A percentile compares a stretch with the other conserved stretches of the same genome.
Evolutionary conservation across 2,113 vertebrate genomes (phyloP).

Genomic region (Cettia cetti): DNA sequence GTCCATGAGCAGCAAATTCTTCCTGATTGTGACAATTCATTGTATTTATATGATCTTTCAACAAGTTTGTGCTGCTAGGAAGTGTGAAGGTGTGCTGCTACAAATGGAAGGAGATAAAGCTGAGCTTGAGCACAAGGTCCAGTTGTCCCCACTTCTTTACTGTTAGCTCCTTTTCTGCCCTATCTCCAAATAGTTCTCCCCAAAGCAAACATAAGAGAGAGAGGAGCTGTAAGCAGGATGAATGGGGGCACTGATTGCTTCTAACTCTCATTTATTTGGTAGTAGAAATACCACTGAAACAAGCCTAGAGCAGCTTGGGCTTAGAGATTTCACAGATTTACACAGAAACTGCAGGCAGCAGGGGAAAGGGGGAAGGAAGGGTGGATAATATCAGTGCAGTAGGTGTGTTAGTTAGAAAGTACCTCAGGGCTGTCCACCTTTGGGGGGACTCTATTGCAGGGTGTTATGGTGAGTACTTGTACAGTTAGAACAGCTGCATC

Average conservation of each 20-base stretch:
- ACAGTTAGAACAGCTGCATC: not conserved
- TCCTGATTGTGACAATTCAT: not conserved
- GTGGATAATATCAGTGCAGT: not conserved
- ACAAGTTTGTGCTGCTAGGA: not conserved
- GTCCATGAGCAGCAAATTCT: not conserved
- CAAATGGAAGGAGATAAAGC: not conserved
- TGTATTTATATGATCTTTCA: not conserved
- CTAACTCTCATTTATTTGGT: not conserved
- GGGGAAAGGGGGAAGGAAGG: not conserved
- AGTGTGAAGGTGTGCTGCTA: not conserved
- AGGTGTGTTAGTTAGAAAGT: not conserved
- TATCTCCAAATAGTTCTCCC: not conserved
- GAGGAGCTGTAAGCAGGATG: not conserved
- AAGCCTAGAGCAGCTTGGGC: not conserved
- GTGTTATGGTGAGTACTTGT: not conserved
- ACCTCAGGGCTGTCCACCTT: not conserved
- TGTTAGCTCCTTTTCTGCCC: not conserved
- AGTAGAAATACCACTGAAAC: not conserved
- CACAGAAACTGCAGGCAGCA: not conserved
- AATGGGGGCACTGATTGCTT: not conserved
- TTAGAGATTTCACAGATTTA: not conserved
- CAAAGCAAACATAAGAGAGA: not conserved
- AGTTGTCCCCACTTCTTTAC: not conserved
- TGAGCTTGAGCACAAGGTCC: not conserved
- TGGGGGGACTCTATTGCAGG: rapidly evolving